phyloP scores from a whole-genome alignment of 2,797 vertebrate genomes.

The Carcharodon carcharias region DNA sequence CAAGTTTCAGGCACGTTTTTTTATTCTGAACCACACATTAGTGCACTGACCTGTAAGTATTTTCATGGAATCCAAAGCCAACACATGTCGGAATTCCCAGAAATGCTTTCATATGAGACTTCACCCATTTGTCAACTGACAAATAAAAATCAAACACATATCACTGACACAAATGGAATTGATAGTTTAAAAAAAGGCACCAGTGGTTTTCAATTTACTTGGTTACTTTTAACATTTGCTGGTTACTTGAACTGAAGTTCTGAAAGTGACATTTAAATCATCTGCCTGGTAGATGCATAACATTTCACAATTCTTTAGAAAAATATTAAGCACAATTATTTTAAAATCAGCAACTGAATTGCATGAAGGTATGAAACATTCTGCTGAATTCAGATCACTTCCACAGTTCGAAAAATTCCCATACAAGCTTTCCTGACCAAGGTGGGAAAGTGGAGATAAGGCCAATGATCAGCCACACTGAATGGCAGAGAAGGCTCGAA shows the following conservation, averaged over 20 bases:
- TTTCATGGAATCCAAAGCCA: conserved; percentile 75
- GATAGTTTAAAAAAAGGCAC: background rate
- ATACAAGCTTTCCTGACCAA: background rate
- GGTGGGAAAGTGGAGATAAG: background rate
- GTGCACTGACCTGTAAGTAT: conserved; percentile 71
- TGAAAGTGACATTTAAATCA: background rate
- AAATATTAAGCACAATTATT: background rate
- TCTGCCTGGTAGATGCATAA: background rate
- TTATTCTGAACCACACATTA: background rate
- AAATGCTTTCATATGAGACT: conserved; percentile 57
- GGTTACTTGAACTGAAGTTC: background rate
- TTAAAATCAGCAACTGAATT: background rate
- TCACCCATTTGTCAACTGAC: conserved; percentile 85
- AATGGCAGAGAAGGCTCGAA: background rate
- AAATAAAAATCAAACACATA: background rate
- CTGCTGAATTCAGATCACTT: background rate
- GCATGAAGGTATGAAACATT: background rate
- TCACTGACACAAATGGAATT: background rate
- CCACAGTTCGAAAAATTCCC: background rate
- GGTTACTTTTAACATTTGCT: background rate
- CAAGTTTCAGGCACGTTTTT: background rate
- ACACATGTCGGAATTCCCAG: conserved; percentile 77
- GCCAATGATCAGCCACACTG: background rate
- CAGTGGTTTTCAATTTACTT: background rate
- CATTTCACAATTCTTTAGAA: background rate